Conservation (phyloP, 2,113 vertebrate species). For the Podarcis muralis region DNA sequence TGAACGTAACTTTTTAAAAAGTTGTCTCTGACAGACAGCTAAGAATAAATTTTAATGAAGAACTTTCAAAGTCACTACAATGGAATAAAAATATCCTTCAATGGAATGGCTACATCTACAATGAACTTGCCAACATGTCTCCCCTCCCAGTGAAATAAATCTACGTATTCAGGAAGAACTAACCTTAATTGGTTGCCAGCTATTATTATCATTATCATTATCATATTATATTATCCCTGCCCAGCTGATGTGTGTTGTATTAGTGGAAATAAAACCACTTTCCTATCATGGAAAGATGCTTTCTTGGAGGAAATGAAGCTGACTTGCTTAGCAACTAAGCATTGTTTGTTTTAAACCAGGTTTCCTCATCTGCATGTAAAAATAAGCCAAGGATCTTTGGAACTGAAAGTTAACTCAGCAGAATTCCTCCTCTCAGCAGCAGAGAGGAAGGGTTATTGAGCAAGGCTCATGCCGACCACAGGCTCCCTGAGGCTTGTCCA, state of each 20-base stretch:
- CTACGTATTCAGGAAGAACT: not conserved
- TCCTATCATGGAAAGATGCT: not conserved
- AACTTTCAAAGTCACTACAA: conserved; percentile 18
- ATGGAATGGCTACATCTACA: not conserved
- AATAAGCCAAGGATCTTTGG: too few relatives aligned
- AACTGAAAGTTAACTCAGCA: too few relatives aligned
- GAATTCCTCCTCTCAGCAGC: not conserved
- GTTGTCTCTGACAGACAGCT: not conserved
- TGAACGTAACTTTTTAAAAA: not conserved
- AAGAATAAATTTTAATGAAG: not conserved
- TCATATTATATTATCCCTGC: too few relatives aligned
- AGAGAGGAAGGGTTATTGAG: not conserved
- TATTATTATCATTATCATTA: not conserved
- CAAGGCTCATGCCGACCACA: not conserved
- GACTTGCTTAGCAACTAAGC: too few relatives aligned
- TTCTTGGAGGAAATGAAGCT: not conserved
- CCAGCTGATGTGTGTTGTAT: not conserved
- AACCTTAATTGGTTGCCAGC: not conserved
- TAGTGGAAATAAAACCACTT: not conserved
- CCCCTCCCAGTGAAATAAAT: conserved; percentile 9
- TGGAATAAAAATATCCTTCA: conserved; percentile 3
- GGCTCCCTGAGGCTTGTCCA: not conserved
- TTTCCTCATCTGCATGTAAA: too few relatives aligned
- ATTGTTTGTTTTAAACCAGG: too few relatives aligned
- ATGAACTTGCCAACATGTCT: not conserved